Evolutionary conservation across 2,113 vertebrate species (phyloP).

Genomic region (Erythrolamprus reginae): DNA sequence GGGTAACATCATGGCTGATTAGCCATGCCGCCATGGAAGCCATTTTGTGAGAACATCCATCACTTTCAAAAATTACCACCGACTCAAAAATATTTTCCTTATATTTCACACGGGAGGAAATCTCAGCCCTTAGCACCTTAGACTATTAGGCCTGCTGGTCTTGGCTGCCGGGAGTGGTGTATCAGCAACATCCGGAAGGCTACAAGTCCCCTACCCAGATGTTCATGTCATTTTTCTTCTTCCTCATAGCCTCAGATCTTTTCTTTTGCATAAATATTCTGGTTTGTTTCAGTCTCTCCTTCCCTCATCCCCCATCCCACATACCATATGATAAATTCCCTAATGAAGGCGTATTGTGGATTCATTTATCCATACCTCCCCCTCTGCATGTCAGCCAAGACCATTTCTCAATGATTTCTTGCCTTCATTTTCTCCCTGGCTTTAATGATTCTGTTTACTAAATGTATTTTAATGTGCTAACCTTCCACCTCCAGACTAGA

Average conservation of each 20-base stretch:
- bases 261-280: background rate
- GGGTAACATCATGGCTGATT: no score
- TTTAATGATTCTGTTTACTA: conserved; percentile 31
- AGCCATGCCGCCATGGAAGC: background rate
- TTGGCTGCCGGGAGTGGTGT: background rate
- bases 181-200: background rate
- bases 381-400: conserved; percentile 12
- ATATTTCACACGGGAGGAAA: background rate
- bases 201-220: background rate
- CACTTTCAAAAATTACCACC: background rate
- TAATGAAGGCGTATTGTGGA: conserved; percentile 8
- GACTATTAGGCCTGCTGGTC: background rate
- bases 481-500: conserved; percentile 44
- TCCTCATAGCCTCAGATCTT: background rate
- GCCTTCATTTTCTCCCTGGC: conserved; percentile 35
- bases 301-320: background rate
- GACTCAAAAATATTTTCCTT: background rate
- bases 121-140: background rate
- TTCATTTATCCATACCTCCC: background rate
- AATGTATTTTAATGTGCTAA: conserved; percentile 48
- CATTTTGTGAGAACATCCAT: background rate
- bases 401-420: conserved; percentile 36
- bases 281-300: background rate
- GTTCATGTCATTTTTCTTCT: background rate
- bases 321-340: background rate